Evolutionary conservation across 53 echinoderm and acorn worm species (phyloP), one percentile per base, ranked within the genome.

Genomic region (Henricia sp.): DNA sequence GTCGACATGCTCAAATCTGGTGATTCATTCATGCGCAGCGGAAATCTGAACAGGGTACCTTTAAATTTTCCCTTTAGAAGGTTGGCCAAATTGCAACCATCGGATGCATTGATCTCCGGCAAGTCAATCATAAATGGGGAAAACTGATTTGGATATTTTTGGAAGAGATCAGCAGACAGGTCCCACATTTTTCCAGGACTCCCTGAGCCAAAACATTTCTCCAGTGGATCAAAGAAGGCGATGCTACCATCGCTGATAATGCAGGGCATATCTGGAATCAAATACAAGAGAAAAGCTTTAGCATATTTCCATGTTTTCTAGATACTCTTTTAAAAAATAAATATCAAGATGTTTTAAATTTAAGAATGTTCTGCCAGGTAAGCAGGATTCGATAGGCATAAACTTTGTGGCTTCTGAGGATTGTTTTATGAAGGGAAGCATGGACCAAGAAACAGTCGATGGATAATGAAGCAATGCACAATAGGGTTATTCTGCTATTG

Each of bases 231-330:
- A 9, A 84, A 37, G 32, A 56, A 71, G 3, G 39, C 85, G 37
- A 84, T 20, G 0, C 38, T 29, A 20, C 54, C 38, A 10, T 72
- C 85, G 20, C 85, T 84, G 14, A 84, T 14, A 68, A 84, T 56
- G 42, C 85, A 52, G 1, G 85, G 85, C 40, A 84, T 28, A 84
- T 84, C n/a, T n/a, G n/a, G n/a, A n/a, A n/a, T n/a, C n/a, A n/a
- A n/a, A n/a, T n/a, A n/a, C n/a, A n/a, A n/a, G n/a, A n/a, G n/a
- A n/a, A n/a, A n/a, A n/a, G n/a, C n/a, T n/a, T n/a, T n/a, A n/a
- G n/a, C n/a, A n/a, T n/a, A n/a, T n/a, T n/a, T n/a, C n/a, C n/a
- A n/a, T n/a, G n/a, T n/a, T n/a, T n/a, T n/a, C n/a, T n/a, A n/a
- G n/a, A n/a, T n/a, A n/a, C n/a, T n/a, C n/a, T n/a, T n/a, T n/a